A percentile compares a stretch with the other conserved stretches of the same genome.
phyloP scores from a whole-genome alignment of 2,888 invertebrate species.

The Coelinius sp. region DNA sequence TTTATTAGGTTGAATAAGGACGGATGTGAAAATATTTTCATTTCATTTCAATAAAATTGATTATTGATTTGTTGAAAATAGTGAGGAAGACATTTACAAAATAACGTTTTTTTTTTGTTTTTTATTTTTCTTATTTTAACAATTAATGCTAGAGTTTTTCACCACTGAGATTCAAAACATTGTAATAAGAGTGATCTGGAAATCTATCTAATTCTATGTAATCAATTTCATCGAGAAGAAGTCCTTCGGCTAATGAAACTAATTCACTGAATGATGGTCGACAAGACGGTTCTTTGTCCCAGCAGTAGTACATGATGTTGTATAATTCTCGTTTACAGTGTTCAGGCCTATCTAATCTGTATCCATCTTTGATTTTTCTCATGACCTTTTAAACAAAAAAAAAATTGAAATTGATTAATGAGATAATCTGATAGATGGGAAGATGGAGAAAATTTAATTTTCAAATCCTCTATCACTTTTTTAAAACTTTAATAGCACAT shows the following conservation, averaged over 20 bases:
- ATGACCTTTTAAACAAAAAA: slow-evolving; percentile 74
- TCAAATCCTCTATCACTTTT: not conserved
- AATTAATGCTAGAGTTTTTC: slow-evolving; percentile 77
- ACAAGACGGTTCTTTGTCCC: slow-evolving; percentile 88
- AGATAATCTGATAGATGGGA: no score
- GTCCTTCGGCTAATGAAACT: slow-evolving; percentile 83
- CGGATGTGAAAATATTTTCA: not conserved
- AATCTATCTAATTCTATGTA: slow-evolving; percentile 94
- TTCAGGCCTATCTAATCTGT: slow-evolving; percentile 91
- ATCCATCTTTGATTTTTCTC: slow-evolving; percentile 82
- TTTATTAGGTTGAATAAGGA: not conserved
- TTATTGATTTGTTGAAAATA: not conserved
- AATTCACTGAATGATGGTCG: slow-evolving; percentile 90
- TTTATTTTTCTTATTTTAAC: not conserved
- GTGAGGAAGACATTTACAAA: slow-evolving; percentile 6
- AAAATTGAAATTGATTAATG: no score
- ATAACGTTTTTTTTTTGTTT: no score
- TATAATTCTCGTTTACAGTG: slow-evolving; percentile 94
- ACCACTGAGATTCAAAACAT: slow-evolving; percentile 87
- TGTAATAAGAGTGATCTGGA: slow-evolving; percentile 93
- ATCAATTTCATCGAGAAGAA: slow-evolving; percentile 91
- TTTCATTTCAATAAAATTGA: no score
- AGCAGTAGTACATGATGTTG: slow-evolving; percentile 96
- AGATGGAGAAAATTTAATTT: not conserved
- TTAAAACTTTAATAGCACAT: no score